These are phyloP conservation scores for Lasioglossum villosulum DNA, from an alignment of 2,888 invertebrate species.

Conservation along the genomic window DNA sequence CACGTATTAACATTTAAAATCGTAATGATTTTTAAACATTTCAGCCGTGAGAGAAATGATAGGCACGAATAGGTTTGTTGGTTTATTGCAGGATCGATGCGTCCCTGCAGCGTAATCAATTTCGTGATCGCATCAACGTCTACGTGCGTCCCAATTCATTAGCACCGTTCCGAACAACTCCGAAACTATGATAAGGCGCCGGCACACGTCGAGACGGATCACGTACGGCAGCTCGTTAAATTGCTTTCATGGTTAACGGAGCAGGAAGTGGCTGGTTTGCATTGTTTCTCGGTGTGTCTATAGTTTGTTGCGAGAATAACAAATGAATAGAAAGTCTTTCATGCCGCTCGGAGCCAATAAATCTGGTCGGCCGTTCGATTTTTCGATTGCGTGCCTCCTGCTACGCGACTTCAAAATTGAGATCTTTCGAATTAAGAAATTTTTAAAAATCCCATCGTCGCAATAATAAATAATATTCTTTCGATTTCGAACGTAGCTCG, in stretches of 20 bases:
- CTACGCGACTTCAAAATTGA: not conserved
- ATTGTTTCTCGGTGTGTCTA: slow-evolving; percentile 59
- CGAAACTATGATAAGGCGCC: slow-evolving; percentile 32
- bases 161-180: slow-evolving; percentile 31
- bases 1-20: too few species aligned
- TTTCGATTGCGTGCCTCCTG: not conserved
- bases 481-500: slow-evolving; percentile 44
- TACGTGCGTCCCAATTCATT: slow-evolving; percentile 29
- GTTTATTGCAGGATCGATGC: not conserved
- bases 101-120: not conserved
- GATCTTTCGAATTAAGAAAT: not conserved
- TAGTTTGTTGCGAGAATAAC: slow-evolving; percentile 51
- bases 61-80: not conserved
- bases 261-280: slow-evolving; percentile 66
- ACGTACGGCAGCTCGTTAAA: slow-evolving; percentile 52
- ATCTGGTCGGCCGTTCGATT: slow-evolving; percentile 35
- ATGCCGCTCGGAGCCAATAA: slow-evolving; percentile 5
- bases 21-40: not conserved
- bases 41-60: not conserved
- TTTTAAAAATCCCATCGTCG: not conserved
- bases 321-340: slow-evolving; percentile 67
- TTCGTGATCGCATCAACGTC: not conserved
- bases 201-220: slow-evolving; percentile 33
- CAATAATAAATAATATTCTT: slow-evolving; percentile 38
- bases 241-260: slow-evolving; percentile 68